These are phyloP conservation scores for Notechis scutatus DNA, from an alignment of 2,113 vertebrate species.

Conservation along the genomic window DNA sequence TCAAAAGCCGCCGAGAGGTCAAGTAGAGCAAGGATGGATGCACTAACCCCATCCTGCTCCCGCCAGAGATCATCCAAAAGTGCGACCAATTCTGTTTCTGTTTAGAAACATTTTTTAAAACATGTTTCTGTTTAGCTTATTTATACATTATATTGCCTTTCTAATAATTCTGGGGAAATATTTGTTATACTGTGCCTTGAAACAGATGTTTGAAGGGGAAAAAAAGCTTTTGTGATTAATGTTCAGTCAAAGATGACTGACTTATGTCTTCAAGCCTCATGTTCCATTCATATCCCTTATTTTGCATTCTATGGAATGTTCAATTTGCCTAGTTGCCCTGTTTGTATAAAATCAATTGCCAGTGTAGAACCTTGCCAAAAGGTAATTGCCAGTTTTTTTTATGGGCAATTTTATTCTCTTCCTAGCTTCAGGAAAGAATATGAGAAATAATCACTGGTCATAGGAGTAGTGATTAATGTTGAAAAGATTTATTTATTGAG, in stretches of 20 bases:
- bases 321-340: not conserved
- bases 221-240: not conserved
- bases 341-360: not conserved
- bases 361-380: not conserved
- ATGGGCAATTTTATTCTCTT: not conserved
- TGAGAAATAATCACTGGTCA: not conserved
- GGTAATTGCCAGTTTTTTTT: not conserved
- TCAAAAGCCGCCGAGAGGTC: too few species aligned
- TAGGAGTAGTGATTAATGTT: not conserved
- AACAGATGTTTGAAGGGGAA: not conserved
- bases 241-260: not conserved
- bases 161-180: not conserved
- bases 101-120: too few species aligned
- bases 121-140: not conserved
- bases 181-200: not conserved
- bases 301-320: not conserved
- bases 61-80: too few species aligned
- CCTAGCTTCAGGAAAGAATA: not conserved
- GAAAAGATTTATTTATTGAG: not conserved
- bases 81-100: too few species aligned
- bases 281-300: not conserved
- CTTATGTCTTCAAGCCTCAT: not conserved
- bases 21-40: too few species aligned
- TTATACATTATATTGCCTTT: not conserved
- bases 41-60: too few species aligned